Percentiles rank a stretch among this genome's conserved stretches.
Evolutionary conservation across 2,888 invertebrate genomes (phyloP).

Genomic region (Brenthis hecate): DNA sequence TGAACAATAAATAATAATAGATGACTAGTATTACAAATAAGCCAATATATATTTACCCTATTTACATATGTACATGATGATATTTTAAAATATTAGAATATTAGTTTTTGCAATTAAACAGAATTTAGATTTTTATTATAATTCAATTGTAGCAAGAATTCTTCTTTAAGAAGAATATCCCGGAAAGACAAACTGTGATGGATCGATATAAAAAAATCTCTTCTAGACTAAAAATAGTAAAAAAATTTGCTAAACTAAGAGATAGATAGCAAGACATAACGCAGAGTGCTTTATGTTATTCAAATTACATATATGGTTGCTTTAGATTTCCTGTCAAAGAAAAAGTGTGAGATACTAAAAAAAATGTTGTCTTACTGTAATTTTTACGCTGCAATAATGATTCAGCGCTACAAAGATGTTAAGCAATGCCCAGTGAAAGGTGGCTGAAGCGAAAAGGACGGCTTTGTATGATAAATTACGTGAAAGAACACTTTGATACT

Average conservation of each 20-base stretch:
- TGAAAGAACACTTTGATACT: slow-evolving; percentile 27
- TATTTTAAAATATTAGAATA: not conserved
- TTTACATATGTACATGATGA: not conserved
- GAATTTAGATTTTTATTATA: too few species aligned
- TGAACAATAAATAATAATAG: slow-evolving; percentile 2
- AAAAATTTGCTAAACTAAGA: too few species aligned
- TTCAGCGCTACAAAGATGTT: slow-evolving; percentile 37
- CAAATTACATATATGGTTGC: not conserved
- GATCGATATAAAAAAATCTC: too few species aligned
- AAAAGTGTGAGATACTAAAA: not conserved
- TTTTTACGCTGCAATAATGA: slow-evolving; percentile 33
- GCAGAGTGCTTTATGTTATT: too few species aligned
- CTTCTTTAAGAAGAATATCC: too few species aligned
- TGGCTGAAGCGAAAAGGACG: slow-evolving; percentile 27
- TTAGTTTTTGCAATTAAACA: not conserved
- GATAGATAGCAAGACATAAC: too few species aligned
- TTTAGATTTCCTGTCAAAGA: not conserved
- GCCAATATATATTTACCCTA: not conserved
- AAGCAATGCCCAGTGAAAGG: slow-evolving; percentile 35
- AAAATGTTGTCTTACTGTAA: slow-evolving; percentile 1
- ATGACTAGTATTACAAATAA: not conserved
- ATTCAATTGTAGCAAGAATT: too few species aligned
- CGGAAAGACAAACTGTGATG: too few species aligned
- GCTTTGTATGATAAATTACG: slow-evolving; percentile 20
- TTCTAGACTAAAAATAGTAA: too few species aligned